A percentile compares a stretch with the other conserved stretches of the same genome.
These are phyloP conservation scores for Dynastes maya DNA, from an alignment of 2,888 invertebrate species.

Conservation along the genomic window DNA sequence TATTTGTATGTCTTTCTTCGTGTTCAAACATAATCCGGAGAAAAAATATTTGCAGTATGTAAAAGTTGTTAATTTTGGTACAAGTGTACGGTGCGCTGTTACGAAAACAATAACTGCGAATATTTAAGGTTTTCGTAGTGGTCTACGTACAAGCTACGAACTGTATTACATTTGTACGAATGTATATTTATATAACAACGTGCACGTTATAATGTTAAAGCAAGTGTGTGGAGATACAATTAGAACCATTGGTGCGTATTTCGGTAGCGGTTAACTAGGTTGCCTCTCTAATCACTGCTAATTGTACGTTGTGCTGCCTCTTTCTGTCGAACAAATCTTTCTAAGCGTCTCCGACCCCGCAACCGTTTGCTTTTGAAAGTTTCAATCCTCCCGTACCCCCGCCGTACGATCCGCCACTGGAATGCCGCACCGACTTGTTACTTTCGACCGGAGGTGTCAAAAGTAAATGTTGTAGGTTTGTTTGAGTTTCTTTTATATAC, in stretches of 20 bases:
- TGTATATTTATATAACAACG: constrained; percentile 36
- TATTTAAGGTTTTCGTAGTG: not conserved
- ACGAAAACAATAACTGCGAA: constrained; percentile 22
- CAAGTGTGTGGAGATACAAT: constrained; percentile 66
- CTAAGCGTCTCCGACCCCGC: constrained; percentile 51
- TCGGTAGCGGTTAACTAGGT: constrained; percentile 69
- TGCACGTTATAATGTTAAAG: constrained; percentile 47
- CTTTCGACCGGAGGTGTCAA: constrained; percentile 70
- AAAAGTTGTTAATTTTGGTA: not conserved
- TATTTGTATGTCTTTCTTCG: not conserved
- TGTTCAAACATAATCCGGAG: not conserved
- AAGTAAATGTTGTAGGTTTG: constrained; percentile 67
- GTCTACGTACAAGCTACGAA: not conserved
- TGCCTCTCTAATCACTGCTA: constrained; percentile 69
- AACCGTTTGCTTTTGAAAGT: constrained; percentile 18
- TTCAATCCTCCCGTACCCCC: constrained; percentile 49
- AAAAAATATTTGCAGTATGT: not conserved
- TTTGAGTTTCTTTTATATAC: constrained; percentile 51
- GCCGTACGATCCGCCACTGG: constrained; percentile 62
- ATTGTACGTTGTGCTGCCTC: constrained; percentile 65
- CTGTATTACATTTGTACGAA: not conserved
- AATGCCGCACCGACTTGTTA: constrained; percentile 68
- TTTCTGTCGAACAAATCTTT: constrained; percentile 46
- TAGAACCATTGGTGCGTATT: constrained; percentile 69
- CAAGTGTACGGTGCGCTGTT: not conserved